Base-by-base conservation (phyloP, 2,797 vertebrate species). In the Gallirallus australis region DNA sequence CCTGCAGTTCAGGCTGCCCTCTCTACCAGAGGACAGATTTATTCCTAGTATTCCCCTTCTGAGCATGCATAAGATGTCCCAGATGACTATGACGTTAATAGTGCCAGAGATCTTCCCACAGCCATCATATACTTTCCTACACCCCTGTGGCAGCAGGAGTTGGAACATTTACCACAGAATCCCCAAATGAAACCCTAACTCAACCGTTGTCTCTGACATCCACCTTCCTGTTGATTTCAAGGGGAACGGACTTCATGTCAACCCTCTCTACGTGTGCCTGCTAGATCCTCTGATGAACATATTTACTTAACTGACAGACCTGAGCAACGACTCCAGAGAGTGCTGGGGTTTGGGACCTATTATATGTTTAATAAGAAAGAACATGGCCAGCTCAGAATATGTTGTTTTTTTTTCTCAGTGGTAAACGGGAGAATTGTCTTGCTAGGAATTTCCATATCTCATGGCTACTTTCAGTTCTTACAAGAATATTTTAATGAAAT, bases 281-380 rank as follows among this genome's bases (percentile, higher is more conserved):
- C 68, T 89, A 21, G 52, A 85, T 80, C 64, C 48, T 80, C 68
- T 70, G 64, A 80, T 37, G 56, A 85, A 71, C 84, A 21, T 94
- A 82, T 95, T 94, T 95, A 70, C 82, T 77, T 80, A 94, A 53
- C 60, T 87, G 71, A 66, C 79, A 90, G 91, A 82, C 23, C 71
- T 77, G 39, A 89, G 91, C 64, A 59, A 20, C 71, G 73, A 54
- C 47, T 85, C 76, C 76, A 53, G 47, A 66, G 71, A 68, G 64
- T 83, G n/a, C 82, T 87, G 64, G n/a, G 45, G 4, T 71, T 87
- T 91, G 70, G 64, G 64, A 66, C 64, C 60, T 79, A 27, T 53
- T 80, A 56, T 3, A 52, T 45, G 27, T 71, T 73, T 64, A 91
- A 82, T 77, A 64, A 71, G 64, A 89, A 72, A 48, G 64, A 80